Percentiles rank a stretch among this genome's conserved stretches.
Conservation (phyloP, 2,113 vertebrate species). For the Isichthys henryi region DNA sequence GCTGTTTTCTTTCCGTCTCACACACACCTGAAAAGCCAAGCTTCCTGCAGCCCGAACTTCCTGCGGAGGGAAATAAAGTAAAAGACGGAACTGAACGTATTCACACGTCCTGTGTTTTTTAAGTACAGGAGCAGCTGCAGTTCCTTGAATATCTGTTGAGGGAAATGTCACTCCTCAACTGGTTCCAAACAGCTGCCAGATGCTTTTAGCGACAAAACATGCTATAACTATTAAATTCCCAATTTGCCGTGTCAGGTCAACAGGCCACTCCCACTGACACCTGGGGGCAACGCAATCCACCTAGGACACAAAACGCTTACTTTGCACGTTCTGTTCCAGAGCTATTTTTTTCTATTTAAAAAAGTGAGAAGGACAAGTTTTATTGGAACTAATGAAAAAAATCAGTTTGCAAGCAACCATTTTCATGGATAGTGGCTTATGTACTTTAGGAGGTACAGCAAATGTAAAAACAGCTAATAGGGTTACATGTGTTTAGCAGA, state of each 20-base stretch:
- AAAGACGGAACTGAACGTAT: neutral
- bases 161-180: neutral
- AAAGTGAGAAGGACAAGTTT: neutral
- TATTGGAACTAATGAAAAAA: neutral
- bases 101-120: conserved; percentile 1
- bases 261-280: neutral
- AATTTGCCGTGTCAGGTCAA: neutral
- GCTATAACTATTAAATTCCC: neutral
- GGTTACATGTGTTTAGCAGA: neutral
- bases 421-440: neutral
- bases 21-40: neutral
- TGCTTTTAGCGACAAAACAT: neutral
- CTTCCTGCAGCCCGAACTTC: neutral
- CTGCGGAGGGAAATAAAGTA: neutral
- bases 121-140: neutral
- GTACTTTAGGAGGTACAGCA: neutral
- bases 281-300: neutral
- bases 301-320: neutral
- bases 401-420: neutral
- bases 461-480: neutral
- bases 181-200: neutral
- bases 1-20: neutral
- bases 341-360: neutral
- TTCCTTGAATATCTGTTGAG: neutral
- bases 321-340: neutral